These are phyloP conservation scores for Himalopsyche japonica DNA, from an alignment of 2,888 invertebrate genomes.

Conservation along the genomic window DNA sequence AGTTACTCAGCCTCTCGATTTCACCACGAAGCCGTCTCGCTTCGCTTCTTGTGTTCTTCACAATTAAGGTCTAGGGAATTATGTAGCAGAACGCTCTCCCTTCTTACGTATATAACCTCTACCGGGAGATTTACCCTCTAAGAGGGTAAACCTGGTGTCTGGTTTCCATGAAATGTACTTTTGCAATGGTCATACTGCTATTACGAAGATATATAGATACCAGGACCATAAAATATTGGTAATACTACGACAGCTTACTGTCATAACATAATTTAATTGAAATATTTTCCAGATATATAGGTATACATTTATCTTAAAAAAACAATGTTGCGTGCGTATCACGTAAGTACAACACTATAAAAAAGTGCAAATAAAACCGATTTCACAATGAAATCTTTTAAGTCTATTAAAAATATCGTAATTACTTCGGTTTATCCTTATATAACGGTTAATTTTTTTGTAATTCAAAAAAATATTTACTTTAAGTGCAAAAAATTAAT, in stretches of 20 bases:
- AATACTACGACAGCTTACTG: neutral
- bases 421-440: too few relatives aligned
- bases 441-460: too few relatives aligned
- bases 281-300: neutral
- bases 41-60: constrained; percentile 3
- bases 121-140: neutral
- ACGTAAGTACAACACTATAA: too few relatives aligned
- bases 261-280: neutral
- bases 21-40: constrained; percentile 8
- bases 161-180: constrained; percentile 23
- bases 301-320: too few relatives aligned
- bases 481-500: too few relatives aligned
- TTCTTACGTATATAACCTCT: neutral
- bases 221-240: neutral
- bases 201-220: neutral
- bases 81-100: constrained; percentile 36
- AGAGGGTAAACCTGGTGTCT: constrained; percentile 28
- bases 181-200: neutral
- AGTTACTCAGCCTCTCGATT: neutral
- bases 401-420: too few relatives aligned
- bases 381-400: too few relatives aligned
- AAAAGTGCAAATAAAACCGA: too few relatives aligned
- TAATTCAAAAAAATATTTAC: too few relatives aligned
- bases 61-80: constrained; percentile 36
- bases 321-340: too few relatives aligned